Evolutionary conservation across 2,888 invertebrate genomes (phyloP).

Genomic region (Pteria penguin): DNA sequence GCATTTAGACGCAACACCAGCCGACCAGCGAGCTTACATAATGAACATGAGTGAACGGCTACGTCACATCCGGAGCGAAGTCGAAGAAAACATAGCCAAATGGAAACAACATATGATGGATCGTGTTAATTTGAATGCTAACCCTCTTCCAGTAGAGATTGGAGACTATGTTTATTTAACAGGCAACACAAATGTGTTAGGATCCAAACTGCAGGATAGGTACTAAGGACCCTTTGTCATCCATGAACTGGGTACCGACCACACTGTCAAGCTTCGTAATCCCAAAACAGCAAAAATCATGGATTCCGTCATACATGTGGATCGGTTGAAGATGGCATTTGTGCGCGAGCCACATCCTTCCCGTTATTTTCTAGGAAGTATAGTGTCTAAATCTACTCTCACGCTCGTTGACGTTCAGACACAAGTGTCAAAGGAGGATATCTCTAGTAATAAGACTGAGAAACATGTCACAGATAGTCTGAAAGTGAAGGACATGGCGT

Average conservation of each 20-base stretch:
- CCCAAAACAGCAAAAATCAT: background rate
- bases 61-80: too few relatives aligned
- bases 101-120: background rate
- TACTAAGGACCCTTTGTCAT: conserved; percentile 1
- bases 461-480: background rate
- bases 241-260: background rate
- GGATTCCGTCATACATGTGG: background rate
- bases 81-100: too few relatives aligned
- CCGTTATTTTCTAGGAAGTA: background rate
- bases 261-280: background rate
- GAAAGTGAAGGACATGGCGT: background rate
- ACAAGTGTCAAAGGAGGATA: background rate
- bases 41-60: too few relatives aligned
- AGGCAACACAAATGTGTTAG: background rate
- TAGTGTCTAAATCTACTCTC: background rate
- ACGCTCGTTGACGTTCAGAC: background rate
- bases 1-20: too few relatives aligned
- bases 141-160: background rate
- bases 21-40: too few relatives aligned
- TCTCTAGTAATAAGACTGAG: background rate
- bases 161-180: background rate
- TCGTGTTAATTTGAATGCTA: background rate
- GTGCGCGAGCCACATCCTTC: background rate
- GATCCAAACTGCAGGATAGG: background rate
- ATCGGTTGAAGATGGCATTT: background rate